These are phyloP conservation scores for Brachycybe producta DNA, from an alignment of 2,888 invertebrate genomes.

Conservation along the genomic window DNA sequence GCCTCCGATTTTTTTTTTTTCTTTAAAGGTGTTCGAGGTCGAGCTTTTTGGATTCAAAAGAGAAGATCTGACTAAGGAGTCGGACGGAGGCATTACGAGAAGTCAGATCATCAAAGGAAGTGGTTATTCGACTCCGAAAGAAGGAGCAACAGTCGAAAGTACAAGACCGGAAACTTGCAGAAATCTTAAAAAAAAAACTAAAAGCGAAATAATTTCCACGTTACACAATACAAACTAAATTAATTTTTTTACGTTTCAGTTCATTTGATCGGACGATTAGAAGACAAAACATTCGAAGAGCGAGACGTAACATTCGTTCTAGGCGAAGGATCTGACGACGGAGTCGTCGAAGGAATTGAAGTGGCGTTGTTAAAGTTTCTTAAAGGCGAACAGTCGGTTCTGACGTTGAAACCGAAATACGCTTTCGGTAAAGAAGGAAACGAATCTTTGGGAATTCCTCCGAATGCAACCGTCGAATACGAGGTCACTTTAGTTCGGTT, in stretches of 20 bases:
- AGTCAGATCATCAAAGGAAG: constrained; percentile 56
- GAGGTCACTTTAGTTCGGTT: constrained; percentile 66
- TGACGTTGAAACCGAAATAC: constrained; percentile 60
- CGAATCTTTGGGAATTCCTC: constrained; percentile 56
- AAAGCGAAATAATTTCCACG: too few species aligned
- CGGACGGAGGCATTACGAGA: constrained; percentile 69
- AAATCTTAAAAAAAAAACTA: too few species aligned
- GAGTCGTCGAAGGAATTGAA: constrained; percentile 69
- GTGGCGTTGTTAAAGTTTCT: constrained; percentile 65
- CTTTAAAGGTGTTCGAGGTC: constrained; percentile 43
- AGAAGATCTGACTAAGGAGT: constrained; percentile 74
- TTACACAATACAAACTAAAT: not conserved
- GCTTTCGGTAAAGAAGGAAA: constrained; percentile 64
- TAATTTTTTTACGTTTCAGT: constrained; percentile 50
- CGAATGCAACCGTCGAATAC: constrained; percentile 65
- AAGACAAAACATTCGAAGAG: constrained; percentile 59
- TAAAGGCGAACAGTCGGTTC: constrained; percentile 59
- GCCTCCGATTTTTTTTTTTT: not conserved
- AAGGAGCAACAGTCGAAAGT: constrained; percentile 73
- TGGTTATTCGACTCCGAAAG: constrained; percentile 59
- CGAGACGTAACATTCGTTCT: constrained; percentile 66
- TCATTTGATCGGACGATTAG: constrained; percentile 53
- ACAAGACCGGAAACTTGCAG: too few species aligned
- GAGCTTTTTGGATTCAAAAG: constrained; percentile 76
- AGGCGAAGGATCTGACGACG: constrained; percentile 68